phyloP scores from a whole-genome alignment of 2,113 vertebrate genomes.

The Donacobius atricapilla region DNA sequence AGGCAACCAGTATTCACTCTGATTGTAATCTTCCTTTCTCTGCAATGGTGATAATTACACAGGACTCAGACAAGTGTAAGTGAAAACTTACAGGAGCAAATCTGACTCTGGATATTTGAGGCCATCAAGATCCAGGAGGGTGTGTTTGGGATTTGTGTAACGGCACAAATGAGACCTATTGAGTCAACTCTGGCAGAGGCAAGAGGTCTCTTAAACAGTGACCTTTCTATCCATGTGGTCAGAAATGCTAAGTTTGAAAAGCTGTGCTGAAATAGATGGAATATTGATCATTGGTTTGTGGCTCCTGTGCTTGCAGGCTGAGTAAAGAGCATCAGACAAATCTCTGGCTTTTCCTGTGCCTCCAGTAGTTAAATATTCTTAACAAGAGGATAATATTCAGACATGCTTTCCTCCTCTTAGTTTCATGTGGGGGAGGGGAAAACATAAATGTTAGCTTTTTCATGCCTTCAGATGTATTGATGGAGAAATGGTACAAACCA shows the following conservation, averaged over 20 bases:
- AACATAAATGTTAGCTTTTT: not conserved
- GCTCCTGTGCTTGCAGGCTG: not conserved
- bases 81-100: not conserved
- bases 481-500: not conserved
- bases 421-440: accelerated
- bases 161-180: not conserved
- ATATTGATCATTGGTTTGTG: not conserved
- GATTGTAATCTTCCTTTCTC: not conserved
- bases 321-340: not conserved
- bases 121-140: not conserved
- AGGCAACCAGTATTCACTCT: not conserved
- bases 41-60: not conserved
- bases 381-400: not conserved
- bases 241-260: conserved; percentile 15
- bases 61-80: not conserved
- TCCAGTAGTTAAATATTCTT: not conserved
- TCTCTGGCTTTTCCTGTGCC: not conserved
- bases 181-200: not conserved
- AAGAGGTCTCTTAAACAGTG: conserved; percentile 15
- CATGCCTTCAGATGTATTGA: not conserved
- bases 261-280: not conserved
- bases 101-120: not conserved
- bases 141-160: not conserved
- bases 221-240: not conserved
- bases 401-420: not conserved